Percentiles rank a stretch among this genome's conserved stretches.
Evolutionary conservation across 1,140 invertebrate species (phyloP).

Genomic region (Drosophila pruinosa): DNA sequence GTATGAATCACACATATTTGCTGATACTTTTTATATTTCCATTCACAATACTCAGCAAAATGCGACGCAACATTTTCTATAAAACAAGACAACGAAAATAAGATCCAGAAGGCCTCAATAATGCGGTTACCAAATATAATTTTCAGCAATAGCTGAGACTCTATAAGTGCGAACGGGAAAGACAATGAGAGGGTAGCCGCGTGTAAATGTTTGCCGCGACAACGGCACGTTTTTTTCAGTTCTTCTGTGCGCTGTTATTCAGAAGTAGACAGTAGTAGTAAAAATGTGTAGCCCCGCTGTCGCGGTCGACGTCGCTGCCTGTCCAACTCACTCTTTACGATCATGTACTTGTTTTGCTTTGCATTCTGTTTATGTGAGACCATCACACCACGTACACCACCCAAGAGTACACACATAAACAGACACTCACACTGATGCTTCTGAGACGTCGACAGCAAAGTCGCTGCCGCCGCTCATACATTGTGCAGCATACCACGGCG

Average conservation of each 20-base stretch:
- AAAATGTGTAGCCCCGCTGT: slow-evolving; percentile 28
- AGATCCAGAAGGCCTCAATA: slow-evolving; percentile 20
- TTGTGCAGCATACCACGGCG: slow-evolving; percentile 9
- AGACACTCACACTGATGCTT: slow-evolving; percentile 12
- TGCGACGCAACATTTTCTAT: slow-evolving; percentile 47
- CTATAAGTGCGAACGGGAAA: slow-evolving; percentile 29
- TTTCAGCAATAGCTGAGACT: slow-evolving; percentile 1
- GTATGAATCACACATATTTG: slow-evolving; percentile 41
- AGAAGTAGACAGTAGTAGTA: slow-evolving; percentile 50
- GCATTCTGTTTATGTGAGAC: slow-evolving; percentile 61
- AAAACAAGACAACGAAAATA: slow-evolving; percentile 45
- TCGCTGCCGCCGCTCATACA: slow-evolving; percentile 3
- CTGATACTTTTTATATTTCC: slow-evolving; percentile 39
- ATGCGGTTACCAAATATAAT: slow-evolving; percentile 40
- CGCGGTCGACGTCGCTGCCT: slow-evolving; percentile 28
- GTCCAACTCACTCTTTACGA: slow-evolving; percentile 61
- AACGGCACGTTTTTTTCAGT: slow-evolving; percentile 59
- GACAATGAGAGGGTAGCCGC: slow-evolving; percentile 25
- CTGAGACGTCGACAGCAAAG: slow-evolving; percentile 20
- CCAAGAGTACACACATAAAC: slow-evolving; percentile 31
- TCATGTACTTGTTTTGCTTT: slow-evolving; percentile 74
- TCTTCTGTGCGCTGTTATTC: slow-evolving; percentile 52
- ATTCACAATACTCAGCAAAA: slow-evolving; percentile 46
- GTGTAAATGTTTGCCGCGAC: slow-evolving; percentile 59
- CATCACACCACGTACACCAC: slow-evolving; percentile 65